phyloP scores from a whole-genome alignment of 2,113 vertebrate genomes.

The Notarius quadriscutis region DNA sequence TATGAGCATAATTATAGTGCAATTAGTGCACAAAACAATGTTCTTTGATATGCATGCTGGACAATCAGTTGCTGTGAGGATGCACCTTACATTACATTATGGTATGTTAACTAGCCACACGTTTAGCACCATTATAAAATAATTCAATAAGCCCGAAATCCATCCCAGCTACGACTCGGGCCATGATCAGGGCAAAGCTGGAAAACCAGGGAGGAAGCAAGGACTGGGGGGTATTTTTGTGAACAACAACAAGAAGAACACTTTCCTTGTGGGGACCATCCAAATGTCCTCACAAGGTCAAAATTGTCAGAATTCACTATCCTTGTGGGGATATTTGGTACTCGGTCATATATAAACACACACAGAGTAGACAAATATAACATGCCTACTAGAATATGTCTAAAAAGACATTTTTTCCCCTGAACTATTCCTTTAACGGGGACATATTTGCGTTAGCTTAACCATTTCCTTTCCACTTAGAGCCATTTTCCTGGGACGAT shows the following conservation, averaged over 20 bases:
- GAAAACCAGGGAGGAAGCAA: background rate
- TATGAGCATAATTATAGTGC: constrained; percentile 6
- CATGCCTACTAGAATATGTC: background rate
- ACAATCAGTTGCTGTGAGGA: background rate
- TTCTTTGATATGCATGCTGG: background rate
- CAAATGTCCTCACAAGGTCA: too few relatives aligned
- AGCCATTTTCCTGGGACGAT: background rate
- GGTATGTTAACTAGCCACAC: background rate
- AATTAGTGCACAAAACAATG: background rate
- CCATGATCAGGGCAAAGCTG: background rate
- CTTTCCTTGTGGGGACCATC: too few relatives aligned
- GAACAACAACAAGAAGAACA: background rate
- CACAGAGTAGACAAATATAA: background rate
- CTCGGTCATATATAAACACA: too few relatives aligned
- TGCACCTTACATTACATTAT: too few relatives aligned
- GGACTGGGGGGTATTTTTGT: too few relatives aligned
- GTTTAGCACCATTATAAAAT: background rate
- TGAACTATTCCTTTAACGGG: constrained; percentile 40
- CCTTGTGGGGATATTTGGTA: too few relatives aligned
- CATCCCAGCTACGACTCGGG: background rate
- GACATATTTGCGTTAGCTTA: background rate
- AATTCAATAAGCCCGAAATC: background rate
- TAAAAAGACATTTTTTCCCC: background rate
- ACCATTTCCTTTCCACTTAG: background rate
- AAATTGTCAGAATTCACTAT: background rate